These are phyloP conservation scores for Pediacus dermestoides DNA, from an alignment of 2,888 invertebrate genomes.

Conservation along the genomic window DNA sequence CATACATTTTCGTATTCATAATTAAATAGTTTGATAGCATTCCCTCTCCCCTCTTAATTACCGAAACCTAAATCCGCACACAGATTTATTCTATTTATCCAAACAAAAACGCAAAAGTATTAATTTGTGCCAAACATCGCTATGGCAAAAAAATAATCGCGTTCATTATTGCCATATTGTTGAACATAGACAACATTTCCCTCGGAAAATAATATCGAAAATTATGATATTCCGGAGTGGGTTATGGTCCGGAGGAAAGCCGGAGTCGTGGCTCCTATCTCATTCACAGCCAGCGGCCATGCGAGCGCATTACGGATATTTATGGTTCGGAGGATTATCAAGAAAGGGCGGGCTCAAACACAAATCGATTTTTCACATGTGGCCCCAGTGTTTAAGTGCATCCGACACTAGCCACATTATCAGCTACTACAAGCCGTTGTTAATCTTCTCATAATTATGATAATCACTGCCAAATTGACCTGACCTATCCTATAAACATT, in stretches of 20 bases:
- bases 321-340: conserved; percentile 48
- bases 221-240: conserved; percentile 21
- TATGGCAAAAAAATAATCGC: too few species aligned
- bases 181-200: too few species aligned
- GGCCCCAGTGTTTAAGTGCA: conserved; percentile 38
- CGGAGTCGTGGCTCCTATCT: conserved; percentile 40
- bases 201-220: conserved; percentile 13
- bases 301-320: conserved; percentile 49
- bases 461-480: conserved; percentile 6
- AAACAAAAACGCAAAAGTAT: too few species aligned
- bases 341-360: conserved; percentile 47
- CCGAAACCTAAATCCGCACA: too few species aligned
- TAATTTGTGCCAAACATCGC: too few species aligned
- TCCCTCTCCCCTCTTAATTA: too few species aligned
- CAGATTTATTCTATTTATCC: too few species aligned
- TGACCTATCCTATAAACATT: conserved; percentile 1
- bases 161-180: too few species aligned
- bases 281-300: conserved; percentile 50
- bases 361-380: conserved; percentile 50
- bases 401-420: conserved; percentile 31
- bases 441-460: conserved; percentile 2
- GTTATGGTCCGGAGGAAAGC: conserved; percentile 20
- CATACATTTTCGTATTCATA: too few species aligned
- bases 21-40: too few species aligned
- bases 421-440: conserved; percentile 17